phyloP scores from a whole-genome alignment of 1,140 invertebrate genomes.

The Eueides isabella region DNA sequence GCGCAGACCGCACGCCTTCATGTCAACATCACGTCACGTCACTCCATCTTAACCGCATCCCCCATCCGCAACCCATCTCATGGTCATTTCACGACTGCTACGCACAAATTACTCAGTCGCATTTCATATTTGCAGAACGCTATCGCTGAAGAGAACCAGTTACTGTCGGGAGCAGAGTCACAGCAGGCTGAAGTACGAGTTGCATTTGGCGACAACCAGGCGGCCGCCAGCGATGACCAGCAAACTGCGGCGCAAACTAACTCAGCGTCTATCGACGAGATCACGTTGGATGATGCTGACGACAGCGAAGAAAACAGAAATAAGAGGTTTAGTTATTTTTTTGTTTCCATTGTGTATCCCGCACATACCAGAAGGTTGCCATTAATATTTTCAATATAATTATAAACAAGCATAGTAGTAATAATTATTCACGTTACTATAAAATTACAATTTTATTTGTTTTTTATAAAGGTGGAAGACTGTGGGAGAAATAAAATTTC shows the following conservation, averaged over 20 bases:
- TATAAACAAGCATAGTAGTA: no score
- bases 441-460: no score
- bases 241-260: constrained; percentile 82
- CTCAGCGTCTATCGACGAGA: constrained; percentile 82
- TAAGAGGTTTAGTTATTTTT: constrained; percentile 83
- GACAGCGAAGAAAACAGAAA: constrained; percentile 89
- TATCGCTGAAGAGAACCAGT: constrained; percentile 77
- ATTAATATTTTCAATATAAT: no score
- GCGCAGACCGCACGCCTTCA: constrained; percentile 70
- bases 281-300: constrained; percentile 85
- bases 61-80: background rate
- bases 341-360: no score
- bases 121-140: constrained; percentile 71
- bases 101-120: constrained; percentile 15
- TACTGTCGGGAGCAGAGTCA: constrained; percentile 82
- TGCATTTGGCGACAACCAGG: constrained; percentile 83
- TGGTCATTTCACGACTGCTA: background rate
- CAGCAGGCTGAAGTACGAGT: constrained; percentile 85
- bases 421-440: no score
- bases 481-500: no score
- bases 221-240: constrained; percentile 78
- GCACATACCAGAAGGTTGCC: no score
- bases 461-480: no score
- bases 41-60: constrained; percentile 9
- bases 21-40: constrained; percentile 10